Evolutionary conservation across 2,113 vertebrate genomes (phyloP).

Genomic region (Cygnus buccinator): DNA sequence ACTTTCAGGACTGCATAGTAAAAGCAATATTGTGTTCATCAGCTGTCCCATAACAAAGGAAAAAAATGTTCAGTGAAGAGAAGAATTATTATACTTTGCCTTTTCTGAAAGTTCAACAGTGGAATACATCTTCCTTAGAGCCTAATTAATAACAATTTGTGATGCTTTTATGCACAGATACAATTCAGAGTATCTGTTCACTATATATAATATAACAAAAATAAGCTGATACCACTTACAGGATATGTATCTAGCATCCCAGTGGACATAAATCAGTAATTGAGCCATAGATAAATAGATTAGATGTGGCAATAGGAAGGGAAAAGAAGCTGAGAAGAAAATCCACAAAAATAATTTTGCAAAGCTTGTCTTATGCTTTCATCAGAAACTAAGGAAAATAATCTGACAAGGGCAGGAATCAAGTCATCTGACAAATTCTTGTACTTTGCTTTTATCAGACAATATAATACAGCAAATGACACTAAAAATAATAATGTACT

Average conservation of each 20-base stretch:
- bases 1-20: slow-evolving; percentile 12
- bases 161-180: slow-evolving; percentile 42
- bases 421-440: slow-evolving; percentile 69
- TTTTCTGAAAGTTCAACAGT: slow-evolving; percentile 61
- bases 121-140: slow-evolving; percentile 34
- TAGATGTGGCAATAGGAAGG: slow-evolving; percentile 52
- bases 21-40: slow-evolving; percentile 42
- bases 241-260: slow-evolving; percentile 63
- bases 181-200: slow-evolving; percentile 21
- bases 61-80: slow-evolving; percentile 51
- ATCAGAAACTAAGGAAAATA: slow-evolving; percentile 71
- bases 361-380: slow-evolving; percentile 70
- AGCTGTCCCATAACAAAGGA: slow-evolving; percentile 22
- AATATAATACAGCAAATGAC: slow-evolving; percentile 49
- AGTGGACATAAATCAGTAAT: slow-evolving; percentile 68
- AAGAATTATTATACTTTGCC: slow-evolving; percentile 48
- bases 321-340: slow-evolving; percentile 62
- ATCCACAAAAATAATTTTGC: slow-evolving; percentile 70
- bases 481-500: slow-evolving; percentile 58
- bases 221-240: slow-evolving; percentile 38
- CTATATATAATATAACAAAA: slow-evolving; percentile 57
- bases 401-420: slow-evolving; percentile 72
- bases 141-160: slow-evolving; percentile 65
- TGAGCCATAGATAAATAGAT: slow-evolving; percentile 75
- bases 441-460: slow-evolving; percentile 69